Percentiles rank a stretch among this genome's conserved stretches.
phyloP scores from a whole-genome alignment of 2,113 vertebrate genomes.

The Psephotus haematonotus region DNA sequence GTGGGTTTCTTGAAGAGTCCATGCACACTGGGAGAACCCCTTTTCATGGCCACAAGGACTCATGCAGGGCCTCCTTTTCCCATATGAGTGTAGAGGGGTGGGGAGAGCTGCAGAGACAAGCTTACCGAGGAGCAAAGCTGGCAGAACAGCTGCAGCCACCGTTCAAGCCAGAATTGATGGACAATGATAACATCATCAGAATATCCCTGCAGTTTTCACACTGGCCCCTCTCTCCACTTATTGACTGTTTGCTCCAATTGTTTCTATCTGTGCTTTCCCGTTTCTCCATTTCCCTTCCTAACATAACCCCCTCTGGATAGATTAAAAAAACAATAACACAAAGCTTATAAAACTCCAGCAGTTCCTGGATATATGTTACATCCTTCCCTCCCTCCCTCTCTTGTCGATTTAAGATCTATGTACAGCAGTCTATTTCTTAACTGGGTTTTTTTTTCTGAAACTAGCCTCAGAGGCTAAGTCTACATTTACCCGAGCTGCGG shows the following conservation, averaged over 20 bases:
- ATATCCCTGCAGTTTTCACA: background rate
- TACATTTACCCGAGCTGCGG: background rate
- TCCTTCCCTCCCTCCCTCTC: background rate
- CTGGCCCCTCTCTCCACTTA: background rate
- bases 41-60: background rate
- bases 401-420: background rate
- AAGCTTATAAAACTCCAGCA: background rate
- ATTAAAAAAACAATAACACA: background rate
- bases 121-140: background rate
- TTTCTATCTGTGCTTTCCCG: background rate
- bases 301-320: background rate
- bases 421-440: background rate
- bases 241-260: background rate
- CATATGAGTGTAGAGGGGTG: fast-evolving
- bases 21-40: fast-evolving
- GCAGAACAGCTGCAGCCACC: background rate
- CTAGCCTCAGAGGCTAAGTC: background rate
- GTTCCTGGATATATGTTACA: background rate
- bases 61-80: fast-evolving
- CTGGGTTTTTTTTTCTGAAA: background rate
- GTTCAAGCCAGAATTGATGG: background rate
- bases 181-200: background rate
- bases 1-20: background rate
- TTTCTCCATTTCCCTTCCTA: background rate
- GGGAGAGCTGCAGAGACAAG: background rate